Conservation (phyloP, 2,797 vertebrate species). For the Poeciliopsis presidionis region DNA sequence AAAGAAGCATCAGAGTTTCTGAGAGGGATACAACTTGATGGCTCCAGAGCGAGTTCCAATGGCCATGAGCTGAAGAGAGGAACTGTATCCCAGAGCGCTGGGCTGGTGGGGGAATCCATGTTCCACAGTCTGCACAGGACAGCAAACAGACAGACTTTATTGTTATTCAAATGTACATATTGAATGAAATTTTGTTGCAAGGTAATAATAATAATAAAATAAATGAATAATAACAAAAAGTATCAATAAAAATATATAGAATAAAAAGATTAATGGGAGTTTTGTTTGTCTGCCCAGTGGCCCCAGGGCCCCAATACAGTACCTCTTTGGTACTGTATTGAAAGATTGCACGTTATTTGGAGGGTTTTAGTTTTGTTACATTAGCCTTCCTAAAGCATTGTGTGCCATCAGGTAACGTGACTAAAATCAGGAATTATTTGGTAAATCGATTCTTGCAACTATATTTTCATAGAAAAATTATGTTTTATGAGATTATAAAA, state of each 20-base stretch:
- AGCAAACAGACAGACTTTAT: not conserved
- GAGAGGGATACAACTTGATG: constrained; percentile 96
- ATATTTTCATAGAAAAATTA: not conserved
- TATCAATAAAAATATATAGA: too few relatives aligned
- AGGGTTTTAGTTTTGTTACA: not conserved
- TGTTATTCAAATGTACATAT: too few relatives aligned
- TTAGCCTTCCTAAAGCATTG: not conserved
- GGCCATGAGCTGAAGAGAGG: constrained; percentile 88
- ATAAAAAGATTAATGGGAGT: too few relatives aligned
- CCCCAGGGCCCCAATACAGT: too few relatives aligned
- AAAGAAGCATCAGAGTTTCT: constrained; percentile 25
- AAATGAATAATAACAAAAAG: too few relatives aligned
- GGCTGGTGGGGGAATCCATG: constrained; percentile 99
- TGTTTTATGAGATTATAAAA: too few relatives aligned
- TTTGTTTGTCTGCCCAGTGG: too few relatives aligned
- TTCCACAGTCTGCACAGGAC: constrained; percentile 88
- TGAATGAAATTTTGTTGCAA: too few relatives aligned
- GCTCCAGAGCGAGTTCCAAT: constrained; percentile 97
- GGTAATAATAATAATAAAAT: too few relatives aligned
- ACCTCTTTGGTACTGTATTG: not conserved
- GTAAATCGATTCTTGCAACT: not conserved
- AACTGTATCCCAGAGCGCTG: constrained; percentile 92
- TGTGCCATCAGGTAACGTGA: not conserved
- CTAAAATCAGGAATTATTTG: not conserved
- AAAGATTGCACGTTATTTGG: not conserved